Conservation (phyloP, 2,888 invertebrate species). For the Petrophora chlorosata region DNA sequence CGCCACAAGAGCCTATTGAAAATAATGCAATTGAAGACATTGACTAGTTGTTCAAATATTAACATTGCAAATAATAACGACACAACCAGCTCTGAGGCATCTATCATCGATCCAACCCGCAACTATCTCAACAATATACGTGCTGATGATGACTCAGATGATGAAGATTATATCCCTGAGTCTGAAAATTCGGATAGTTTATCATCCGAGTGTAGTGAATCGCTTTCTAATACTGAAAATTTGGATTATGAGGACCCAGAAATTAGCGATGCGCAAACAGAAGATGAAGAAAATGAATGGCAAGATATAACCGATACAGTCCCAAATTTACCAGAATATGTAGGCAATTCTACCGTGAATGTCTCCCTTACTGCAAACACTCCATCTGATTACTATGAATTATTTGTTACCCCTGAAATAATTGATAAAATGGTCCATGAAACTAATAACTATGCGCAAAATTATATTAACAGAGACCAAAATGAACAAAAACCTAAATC, state of each 20-base stretch:
- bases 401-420: constrained; percentile 8
- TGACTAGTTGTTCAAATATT: too few relatives aligned
- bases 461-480: neutral
- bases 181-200: neutral
- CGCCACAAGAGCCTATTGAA: too few relatives aligned
- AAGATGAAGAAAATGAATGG: neutral
- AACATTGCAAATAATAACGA: too few relatives aligned
- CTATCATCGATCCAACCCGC: too few relatives aligned
- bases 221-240: neutral
- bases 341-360: neutral
- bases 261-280: neutral
- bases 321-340: too few relatives aligned
- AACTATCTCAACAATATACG: too few relatives aligned
- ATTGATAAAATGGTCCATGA: neutral
- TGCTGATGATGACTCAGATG: neutral
- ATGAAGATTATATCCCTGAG: neutral
- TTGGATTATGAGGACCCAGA: too few relatives aligned
- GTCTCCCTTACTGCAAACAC: neutral
- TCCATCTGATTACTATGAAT: neutral
- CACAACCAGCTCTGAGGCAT: too few relatives aligned
- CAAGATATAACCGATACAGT: neutral
- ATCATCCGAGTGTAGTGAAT: neutral
- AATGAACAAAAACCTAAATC: too few relatives aligned
- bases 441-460: neutral
- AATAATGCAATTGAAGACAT: too few relatives aligned